Evolutionary conservation across 2,113 vertebrate genomes (phyloP), one percentile per base, ranked within the genome.

Genomic region (Heterocephalus glaber): DNA sequence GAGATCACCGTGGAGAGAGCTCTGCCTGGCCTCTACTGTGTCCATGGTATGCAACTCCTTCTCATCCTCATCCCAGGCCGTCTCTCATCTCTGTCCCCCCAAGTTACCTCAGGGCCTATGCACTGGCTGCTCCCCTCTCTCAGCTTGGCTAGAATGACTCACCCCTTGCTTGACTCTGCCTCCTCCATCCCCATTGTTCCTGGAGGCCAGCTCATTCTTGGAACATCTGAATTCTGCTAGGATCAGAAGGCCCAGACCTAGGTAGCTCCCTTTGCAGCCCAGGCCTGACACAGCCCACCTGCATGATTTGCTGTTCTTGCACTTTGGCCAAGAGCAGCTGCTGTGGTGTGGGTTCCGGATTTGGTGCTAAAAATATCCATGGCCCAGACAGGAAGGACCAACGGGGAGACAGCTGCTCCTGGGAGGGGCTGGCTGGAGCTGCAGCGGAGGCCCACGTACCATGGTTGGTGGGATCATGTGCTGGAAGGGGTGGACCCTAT

Each of bases 321-420:
- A 14, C 22, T 38, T 30, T 0, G 0, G 56, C 56, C 60, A 14
- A 5, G 9, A 86, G 92, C 86, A 96, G 79, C 95, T 94, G 95
- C 72, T 90, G 66, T 47, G 0, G 1, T 52, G 24, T 44, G 33
- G 74, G 68, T 97, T 97, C 97, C 70, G 11, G 93, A 94, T 80
- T 96, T 13, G 0, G 47, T 63, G 86, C 97, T 97, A 95, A 96
- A 96, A 97, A 97, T 98, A 96, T 12, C 54, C 9, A 3, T 10
- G 58, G 82, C 89, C 79, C 61, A 94, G 91, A 90, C 92, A 86
- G 94, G 92, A 95, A 97, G 88, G 90, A 85, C 90, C 77, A 41
- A 30, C 4, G 1, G 44, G 65, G 79, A 79, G 68, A 85, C 95
- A 97, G 96, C 89, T 95, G 94, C 61, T 85, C 68, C 60, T 79